Evolutionary conservation across 35 echinoderm and acorn worm genomes (phyloP), one percentile per base, ranked within the genome.

Genomic region (Lytechinus variegatus): DNA sequence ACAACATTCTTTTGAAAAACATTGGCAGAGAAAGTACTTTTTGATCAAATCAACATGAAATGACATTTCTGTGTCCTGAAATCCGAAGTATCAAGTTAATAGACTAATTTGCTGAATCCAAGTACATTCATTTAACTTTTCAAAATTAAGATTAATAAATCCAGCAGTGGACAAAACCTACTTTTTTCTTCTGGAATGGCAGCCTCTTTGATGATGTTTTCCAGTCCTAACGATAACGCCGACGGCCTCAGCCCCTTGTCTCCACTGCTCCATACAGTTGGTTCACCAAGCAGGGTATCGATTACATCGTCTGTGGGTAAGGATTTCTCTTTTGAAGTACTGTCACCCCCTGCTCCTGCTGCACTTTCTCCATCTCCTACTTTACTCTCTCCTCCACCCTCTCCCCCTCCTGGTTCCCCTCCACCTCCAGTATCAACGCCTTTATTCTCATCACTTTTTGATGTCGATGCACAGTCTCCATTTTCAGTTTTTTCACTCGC

Each of bases 191-290:
- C 94, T 94, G 98, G 92, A 61, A 93, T 89, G 24, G 90, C 96
- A 97, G 96, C 29, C 97, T 99, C 97, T 60, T 99, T 96, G 87
- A 99, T 99, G 1, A 97, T 97, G 52, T 96, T 95, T 86, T 95
- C 95, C 21, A 99, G 88, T 52, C 98, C 98, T 28, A 99, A 87
- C 44, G 97, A 97, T 51, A 99, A 86, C 10, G 98, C 95, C 51
- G 97, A 97, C 86, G 98, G 98, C 87, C 97, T 60, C 61, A 97
- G 94, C 14, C 98, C 98, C 95, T 54, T 28, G 54, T 54, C 94
- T 94, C 27, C 95, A 12, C 54, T 94, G 8, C 86, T 79, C 97
- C 96, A 97, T 56, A 96, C 95, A 14, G 94, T 86, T 51, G 96
- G 95, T 96, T 94, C 96, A 53, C 95, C 96, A 53, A 99, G 86